Conservation (phyloP, 2,113 vertebrate species). For the Gallinago undulata region DNA sequence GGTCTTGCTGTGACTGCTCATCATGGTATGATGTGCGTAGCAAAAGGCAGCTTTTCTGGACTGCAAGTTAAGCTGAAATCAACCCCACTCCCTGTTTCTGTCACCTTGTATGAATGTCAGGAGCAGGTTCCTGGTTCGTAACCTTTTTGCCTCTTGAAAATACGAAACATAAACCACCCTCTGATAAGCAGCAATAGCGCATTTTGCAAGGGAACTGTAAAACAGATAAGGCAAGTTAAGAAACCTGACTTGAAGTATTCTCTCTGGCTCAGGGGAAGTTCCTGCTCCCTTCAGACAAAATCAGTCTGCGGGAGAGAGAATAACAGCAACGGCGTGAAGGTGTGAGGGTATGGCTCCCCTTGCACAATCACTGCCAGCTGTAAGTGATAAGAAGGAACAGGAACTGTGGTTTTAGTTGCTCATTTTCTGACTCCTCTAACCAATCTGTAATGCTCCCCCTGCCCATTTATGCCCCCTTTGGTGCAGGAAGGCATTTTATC, state of each 20-base stretch:
- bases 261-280: not conserved
- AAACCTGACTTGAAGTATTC: not conserved
- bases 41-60: not conserved
- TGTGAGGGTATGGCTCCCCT: not conserved
- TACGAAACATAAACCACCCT: not conserved
- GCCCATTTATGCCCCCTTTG: not conserved
- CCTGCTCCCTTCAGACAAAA: not conserved
- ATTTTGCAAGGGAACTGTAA: not conserved
- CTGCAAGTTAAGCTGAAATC: not conserved
- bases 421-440: not conserved
- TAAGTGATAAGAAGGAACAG: not conserved
- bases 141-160: conserved; percentile 14
- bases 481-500: not conserved
- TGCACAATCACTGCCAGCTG: not conserved
- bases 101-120: not conserved
- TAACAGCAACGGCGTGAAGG: not conserved
- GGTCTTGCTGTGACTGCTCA: not conserved
- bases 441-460: not conserved
- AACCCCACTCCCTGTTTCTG: not conserved
- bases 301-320: not conserved
- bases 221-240: not conserved
- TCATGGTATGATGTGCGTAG: fast-evolving
- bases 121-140: not conserved
- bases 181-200: not conserved
- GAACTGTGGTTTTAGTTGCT: not conserved